phyloP scores from a whole-genome alignment of 2,888 invertebrate genomes.

The Luperina nickerlii region DNA sequence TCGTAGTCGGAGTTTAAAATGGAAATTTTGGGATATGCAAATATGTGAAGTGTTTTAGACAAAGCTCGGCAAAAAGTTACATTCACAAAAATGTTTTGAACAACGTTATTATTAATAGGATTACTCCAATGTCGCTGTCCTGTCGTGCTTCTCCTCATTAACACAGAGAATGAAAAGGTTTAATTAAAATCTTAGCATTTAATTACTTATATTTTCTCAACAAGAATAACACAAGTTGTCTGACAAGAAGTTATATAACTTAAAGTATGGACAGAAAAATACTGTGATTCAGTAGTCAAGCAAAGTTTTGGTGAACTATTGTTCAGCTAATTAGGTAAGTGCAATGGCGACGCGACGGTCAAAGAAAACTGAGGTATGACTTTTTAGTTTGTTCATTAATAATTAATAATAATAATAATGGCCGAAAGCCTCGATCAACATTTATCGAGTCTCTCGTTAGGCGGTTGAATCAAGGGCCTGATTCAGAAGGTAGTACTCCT shows the following conservation, averaged over 20 bases:
- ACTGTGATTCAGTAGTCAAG: conserved; percentile 48
- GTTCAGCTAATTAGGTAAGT: conserved; percentile 63
- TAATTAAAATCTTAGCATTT: conserved; percentile 6
- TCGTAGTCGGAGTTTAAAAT: conserved; percentile 22
- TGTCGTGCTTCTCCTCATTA: neutral
- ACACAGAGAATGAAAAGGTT: neutral
- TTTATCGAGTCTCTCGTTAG: no score
- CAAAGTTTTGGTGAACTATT: conserved; percentile 61
- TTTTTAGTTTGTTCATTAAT: conserved; percentile 37
- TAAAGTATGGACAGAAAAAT: conserved; percentile 55
- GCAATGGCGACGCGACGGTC: conserved; percentile 51
- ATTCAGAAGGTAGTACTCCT: no score
- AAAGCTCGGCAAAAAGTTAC: conserved; percentile 8
- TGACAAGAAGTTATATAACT: conserved; percentile 30
- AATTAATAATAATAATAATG: no score
- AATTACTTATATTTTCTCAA: conserved; percentile 13
- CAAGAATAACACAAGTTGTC: conserved; percentile 18
- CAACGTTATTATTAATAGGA: neutral
- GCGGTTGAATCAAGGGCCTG: no score
- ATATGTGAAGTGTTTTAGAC: conserved; percentile 40
- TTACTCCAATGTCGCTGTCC: neutral
- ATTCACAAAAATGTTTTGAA: neutral
- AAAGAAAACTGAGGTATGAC: conserved; percentile 56
- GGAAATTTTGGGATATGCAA: conserved; percentile 39
- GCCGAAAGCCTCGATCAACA: no score